These are phyloP conservation scores for Noctua janthe DNA, from an alignment of 2,888 invertebrate species.

Conservation along the genomic window DNA sequence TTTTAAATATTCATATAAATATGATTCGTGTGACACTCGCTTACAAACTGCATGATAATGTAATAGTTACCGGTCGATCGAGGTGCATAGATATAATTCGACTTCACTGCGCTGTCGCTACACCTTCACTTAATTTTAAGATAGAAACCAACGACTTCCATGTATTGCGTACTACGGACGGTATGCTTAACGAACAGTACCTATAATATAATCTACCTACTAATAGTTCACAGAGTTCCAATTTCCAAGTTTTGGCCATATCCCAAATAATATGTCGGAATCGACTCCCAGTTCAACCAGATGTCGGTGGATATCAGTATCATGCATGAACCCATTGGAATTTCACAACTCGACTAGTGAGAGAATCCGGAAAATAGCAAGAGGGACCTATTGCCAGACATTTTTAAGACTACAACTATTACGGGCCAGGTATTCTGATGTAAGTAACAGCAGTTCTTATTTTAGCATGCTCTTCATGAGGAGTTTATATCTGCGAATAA, in stretches of 20 bases:
- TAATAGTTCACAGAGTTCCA: slow-evolving; percentile 33
- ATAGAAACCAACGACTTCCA: slow-evolving; percentile 42
- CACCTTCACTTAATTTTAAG: slow-evolving; percentile 63
- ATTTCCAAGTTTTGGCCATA: slow-evolving; percentile 49
- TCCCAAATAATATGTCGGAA: slow-evolving; percentile 49
- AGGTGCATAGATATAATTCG: slow-evolving; percentile 67
- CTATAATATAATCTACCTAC: slow-evolving; percentile 20
- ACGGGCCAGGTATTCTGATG: not conserved
- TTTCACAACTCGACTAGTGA: slow-evolving; percentile 29
- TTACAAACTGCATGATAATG: slow-evolving; percentile 56
- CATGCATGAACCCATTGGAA: slow-evolving; percentile 26
- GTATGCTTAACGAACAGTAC: not conserved
- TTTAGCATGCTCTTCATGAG: not conserved
- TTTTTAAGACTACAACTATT: not conserved
- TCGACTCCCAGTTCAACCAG: slow-evolving; percentile 37
- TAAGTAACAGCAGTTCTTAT: not conserved
- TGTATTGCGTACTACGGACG: slow-evolving; percentile 29
- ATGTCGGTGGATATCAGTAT: slow-evolving; percentile 48
- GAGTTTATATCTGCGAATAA: not conserved
- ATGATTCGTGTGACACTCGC: slow-evolving; percentile 58
- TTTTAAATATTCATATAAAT: slow-evolving; percentile 34
- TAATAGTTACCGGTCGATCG: slow-evolving; percentile 76
- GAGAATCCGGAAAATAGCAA: not conserved
- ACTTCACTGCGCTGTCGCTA: slow-evolving; percentile 67
- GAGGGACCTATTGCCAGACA: not conserved